Evolutionary conservation across 1,140 invertebrate genomes (phyloP).

Genomic region (Ips typographus): DNA sequence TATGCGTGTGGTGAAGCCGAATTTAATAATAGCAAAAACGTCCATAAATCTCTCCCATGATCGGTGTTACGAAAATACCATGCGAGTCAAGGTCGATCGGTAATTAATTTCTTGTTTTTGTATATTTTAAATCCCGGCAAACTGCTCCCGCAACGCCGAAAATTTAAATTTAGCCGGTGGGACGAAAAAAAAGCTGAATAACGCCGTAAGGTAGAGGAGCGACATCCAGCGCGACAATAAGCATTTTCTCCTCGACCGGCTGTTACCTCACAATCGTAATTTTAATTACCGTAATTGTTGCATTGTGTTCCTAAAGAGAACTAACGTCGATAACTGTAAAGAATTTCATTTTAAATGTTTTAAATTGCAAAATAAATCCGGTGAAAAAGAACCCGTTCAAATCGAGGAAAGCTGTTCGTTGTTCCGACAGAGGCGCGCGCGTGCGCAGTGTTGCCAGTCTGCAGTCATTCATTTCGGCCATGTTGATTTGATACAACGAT

Average conservation of each 20-base stretch:
- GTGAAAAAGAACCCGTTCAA: conserved; percentile 28
- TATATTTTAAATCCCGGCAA: background rate
- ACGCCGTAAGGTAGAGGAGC: too few species aligned
- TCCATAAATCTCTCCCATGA: background rate
- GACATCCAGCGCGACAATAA: background rate
- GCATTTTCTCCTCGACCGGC: background rate
- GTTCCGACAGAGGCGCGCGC: conserved; percentile 14
- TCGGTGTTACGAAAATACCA: background rate
- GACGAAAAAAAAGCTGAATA: background rate
- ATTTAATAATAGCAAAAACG: background rate
- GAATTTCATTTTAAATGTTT: conserved; percentile 26
- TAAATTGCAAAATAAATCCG: conserved; percentile 29
- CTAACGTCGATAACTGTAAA: conserved; percentile 21
- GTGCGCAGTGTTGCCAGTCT: background rate
- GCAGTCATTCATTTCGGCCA: conserved; percentile 20
- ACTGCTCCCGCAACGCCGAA: conserved; percentile 6
- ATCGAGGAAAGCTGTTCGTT: conserved; percentile 13
- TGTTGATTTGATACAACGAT: conserved; percentile 20
- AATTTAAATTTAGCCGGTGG: conserved; percentile 4
- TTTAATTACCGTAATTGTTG: conserved; percentile 22
- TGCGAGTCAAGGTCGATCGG: background rate
- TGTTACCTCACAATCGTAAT: background rate
- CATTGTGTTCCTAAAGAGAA: conserved; percentile 15
- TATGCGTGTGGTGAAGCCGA: background rate
- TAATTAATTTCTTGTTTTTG: conserved; percentile 3